Base-by-base conservation (phyloP, 2,113 vertebrate genomes). In the Suricata suricatta region DNA sequence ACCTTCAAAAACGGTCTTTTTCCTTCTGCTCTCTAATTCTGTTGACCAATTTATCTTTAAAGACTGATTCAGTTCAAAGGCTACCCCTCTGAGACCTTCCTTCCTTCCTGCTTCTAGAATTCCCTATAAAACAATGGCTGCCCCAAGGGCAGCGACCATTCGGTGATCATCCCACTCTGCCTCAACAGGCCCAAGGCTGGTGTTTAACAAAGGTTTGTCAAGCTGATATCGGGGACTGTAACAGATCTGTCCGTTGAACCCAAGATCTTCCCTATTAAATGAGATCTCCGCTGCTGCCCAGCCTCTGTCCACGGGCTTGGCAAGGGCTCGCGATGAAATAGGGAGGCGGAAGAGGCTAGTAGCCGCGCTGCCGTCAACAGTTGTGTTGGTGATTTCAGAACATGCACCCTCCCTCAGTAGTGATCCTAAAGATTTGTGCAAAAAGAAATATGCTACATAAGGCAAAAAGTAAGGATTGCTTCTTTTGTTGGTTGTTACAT, bases 21-120 rank as follows among this genome's bases (percentile, higher is more conserved):
- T 50, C n/a, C 25, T 79, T n/a, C 47, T 29, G 41, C 38, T 5
- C 25, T 90, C n/a, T 54, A 68, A 27, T 33, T 50, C 38, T 27
- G 64, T 47, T 41, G 52, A 69, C 50, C 27, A 72, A 7, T 50
- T 94, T 85, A 69, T 38, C 68, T 79, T 96, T 90, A 84, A 92
- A 92, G 74, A 35, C 50, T 3, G 19, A 79, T 33, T 72, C 17
- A 3, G 74, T 93, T 95, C 68, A 74, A 90, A 84, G 69, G 27
- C 54, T 31, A 54, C 12, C 38, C 7, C 11, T 29, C 69, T 0
- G 16, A 84, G 64, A 38, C 68, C 16, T 33, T 29, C 57, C 72
- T 95, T 94, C 52, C 89, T 66, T 7, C 25, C 41, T 63, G 44
- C 44, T 79, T 86, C 82, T 63, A 14, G 63, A 96, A 50, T 76